Evolutionary conservation across 2,113 vertebrate genomes (phyloP), one percentile per base, ranked within the genome.

Genomic region (Taurulus bubalis): DNA sequence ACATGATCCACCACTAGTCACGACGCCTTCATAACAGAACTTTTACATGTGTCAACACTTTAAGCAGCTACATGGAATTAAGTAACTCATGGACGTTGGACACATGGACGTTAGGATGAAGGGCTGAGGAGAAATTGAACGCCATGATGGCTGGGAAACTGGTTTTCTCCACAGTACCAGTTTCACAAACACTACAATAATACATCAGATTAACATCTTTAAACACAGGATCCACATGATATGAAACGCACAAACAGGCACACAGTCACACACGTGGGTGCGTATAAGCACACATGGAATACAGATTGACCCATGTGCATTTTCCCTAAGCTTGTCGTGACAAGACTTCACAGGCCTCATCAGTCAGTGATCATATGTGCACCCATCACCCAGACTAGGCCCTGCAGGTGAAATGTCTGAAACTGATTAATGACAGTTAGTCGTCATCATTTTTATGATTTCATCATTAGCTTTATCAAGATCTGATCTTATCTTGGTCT

Each of bases 261-360:
- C 66, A 1, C 22, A 4, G 58, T 8, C 56, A 86, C 53, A 63
- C 34, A 45, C 15, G 14, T 55, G 42, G 58, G 26, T 18, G 18
- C 28, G 36, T 40, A 70, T 55, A 58, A 74, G 66, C 60, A 80
- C 60, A 75, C 60, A 36, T 3, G n/a, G 5, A 40, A 36, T 59
- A 71, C 59, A 83, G 55, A 71, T 85, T 78, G 32, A 74, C 28
- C 51, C 15, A 22, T 70, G 63, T 68, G 77, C 58, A 77, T 70
- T 66, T 85, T 82, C 55, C 68, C 79, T 62, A 75, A 81, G 28
- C 62, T 71, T 81, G 76, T 77, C 83, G 58, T 66, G 26, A 75
- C 9, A 64, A 79, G 67, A 66, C 65, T 84, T 83, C 80, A 34
- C 15, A 53, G 42, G 69, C 60, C 26, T 24, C 66, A 30, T 64